These are phyloP conservation scores for Phyllostomus hastatus DNA, from an alignment of 2,113 vertebrate genomes.

Conservation along the genomic window DNA sequence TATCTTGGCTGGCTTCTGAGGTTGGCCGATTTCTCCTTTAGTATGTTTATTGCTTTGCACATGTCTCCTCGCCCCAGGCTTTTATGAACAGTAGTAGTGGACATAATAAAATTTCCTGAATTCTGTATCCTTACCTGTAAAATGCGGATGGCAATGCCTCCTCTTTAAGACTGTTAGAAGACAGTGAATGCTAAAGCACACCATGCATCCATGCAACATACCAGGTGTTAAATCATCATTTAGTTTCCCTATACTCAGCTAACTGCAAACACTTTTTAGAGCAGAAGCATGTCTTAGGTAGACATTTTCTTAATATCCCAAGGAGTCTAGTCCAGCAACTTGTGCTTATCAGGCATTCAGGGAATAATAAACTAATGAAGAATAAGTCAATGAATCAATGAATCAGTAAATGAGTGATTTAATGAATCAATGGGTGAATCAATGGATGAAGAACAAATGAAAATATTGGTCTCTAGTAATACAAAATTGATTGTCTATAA, in stretches of 20 bases:
- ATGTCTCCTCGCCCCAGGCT: background rate
- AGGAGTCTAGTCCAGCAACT: background rate
- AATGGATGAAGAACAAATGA: background rate
- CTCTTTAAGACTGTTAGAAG: background rate
- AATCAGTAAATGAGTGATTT: background rate
- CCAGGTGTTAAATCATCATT: background rate
- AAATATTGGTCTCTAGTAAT: background rate
- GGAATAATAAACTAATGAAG: background rate
- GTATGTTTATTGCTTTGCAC: background rate
- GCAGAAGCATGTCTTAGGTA: background rate
- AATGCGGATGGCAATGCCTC: background rate
- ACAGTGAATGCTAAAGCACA: background rate
- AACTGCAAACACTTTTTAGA: background rate
- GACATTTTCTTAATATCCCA: background rate
- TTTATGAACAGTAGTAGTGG: background rate
- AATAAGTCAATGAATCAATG: background rate
- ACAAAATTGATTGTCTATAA: background rate
- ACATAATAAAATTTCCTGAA: background rate
- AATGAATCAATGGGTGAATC: background rate
- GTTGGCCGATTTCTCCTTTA: background rate
- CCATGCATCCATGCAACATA: background rate
- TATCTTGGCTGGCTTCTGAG: background rate
- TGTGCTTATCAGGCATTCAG: background rate
- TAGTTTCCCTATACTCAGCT: background rate
- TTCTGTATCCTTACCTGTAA: background rate